Evolutionary conservation across 2,797 vertebrate genomes (phyloP).

Genomic region (Halcyon badia): DNA sequence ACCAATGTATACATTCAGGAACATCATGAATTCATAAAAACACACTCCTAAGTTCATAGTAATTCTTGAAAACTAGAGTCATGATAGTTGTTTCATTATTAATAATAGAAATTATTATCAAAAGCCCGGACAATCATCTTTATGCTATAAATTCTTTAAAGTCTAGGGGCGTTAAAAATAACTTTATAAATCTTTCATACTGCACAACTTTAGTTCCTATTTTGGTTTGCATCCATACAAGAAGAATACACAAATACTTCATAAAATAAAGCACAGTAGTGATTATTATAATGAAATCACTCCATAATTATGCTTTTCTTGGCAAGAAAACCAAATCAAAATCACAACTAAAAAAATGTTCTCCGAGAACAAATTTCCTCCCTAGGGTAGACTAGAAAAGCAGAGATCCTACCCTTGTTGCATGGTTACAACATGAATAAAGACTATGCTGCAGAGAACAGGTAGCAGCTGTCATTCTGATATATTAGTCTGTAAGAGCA

Average conservation of each 20-base stretch:
- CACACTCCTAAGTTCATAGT: not conserved
- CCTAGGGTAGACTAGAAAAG: not conserved
- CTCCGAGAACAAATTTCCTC: not conserved
- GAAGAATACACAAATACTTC: not conserved
- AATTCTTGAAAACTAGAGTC: not conserved
- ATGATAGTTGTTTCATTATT: not conserved
- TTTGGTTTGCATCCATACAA: not conserved
- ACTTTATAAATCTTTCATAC: not conserved
- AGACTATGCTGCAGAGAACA: not conserved
- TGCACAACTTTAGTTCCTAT: not conserved
- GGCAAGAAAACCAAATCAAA: not conserved
- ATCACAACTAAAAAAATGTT: not conserved
- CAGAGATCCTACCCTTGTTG: not conserved
- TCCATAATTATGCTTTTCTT: not conserved
- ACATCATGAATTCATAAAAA: not conserved
- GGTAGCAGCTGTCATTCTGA: slow-evolving; percentile 49
- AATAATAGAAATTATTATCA: not conserved
- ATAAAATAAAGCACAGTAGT: not conserved
- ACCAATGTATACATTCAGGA: not conserved
- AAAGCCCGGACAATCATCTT: not conserved
- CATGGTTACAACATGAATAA: not conserved
- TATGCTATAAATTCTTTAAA: not conserved
- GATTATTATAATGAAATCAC: not conserved
- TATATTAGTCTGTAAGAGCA: not conserved
- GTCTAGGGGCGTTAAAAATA: not conserved